phyloP scores from a whole-genome alignment of 2,113 vertebrate species.

The Orthonyx spaldingii region DNA sequence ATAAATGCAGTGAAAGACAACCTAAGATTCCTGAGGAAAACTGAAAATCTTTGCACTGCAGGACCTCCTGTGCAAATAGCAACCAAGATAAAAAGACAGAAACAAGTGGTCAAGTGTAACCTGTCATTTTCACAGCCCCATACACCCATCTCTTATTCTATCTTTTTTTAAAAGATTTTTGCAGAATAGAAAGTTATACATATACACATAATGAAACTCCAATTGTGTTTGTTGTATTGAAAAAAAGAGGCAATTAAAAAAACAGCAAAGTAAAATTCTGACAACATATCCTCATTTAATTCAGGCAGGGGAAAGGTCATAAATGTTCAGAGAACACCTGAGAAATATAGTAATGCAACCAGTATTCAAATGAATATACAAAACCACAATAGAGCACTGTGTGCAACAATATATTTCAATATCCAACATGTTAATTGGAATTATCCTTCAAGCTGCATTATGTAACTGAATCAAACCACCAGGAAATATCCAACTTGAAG shows the following conservation, averaged over 20 bases:
- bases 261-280: not conserved
- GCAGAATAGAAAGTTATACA: not conserved
- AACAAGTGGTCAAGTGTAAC: not conserved
- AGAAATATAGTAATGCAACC: not conserved
- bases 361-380: not conserved
- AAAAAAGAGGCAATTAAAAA: not conserved
- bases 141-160: not conserved
- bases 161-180: not conserved
- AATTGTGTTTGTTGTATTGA: not conserved
- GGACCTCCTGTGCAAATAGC: not conserved
- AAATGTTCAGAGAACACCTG: not conserved
- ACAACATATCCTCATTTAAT: not conserved
- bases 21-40: not conserved
- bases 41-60: not conserved
- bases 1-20: not conserved
- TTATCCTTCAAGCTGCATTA: not conserved
- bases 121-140: not conserved
- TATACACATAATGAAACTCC: not conserved
- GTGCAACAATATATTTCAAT: not conserved
- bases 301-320: not conserved
- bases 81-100: not conserved
- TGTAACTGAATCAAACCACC: not conserved
- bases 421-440: not conserved
- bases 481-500: not conserved
- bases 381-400: not conserved